Conservation (phyloP, 2,113 vertebrate species). For the Tenebrosternarchus preto region DNA sequence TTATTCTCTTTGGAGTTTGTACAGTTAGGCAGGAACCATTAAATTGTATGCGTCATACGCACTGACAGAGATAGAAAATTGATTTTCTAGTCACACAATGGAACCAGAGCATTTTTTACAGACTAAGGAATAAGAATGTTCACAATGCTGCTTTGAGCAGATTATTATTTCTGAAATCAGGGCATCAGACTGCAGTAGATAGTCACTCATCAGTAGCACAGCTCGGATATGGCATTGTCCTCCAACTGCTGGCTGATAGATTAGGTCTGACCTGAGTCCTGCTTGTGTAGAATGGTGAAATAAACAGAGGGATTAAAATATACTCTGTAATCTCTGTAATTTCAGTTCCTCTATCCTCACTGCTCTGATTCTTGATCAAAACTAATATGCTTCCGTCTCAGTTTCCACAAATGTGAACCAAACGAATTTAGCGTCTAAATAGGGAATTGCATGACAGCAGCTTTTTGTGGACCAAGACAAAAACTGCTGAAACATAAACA, state of each 20-base stretch:
- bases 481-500: neutral
- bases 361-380: neutral
- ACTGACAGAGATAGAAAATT: conserved; percentile 19
- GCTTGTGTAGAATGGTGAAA: neutral
- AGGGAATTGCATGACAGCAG: too few relatives aligned
- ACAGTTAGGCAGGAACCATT: neutral
- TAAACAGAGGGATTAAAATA: neutral
- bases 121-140: neutral
- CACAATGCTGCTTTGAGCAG: neutral
- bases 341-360: neutral
- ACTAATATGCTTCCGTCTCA: neutral
- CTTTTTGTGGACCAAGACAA: too few relatives aligned
- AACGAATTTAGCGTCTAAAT: neutral
- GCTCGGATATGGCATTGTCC: neutral
- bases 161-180: neutral
- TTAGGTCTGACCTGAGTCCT: neutral
- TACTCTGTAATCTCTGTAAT: neutral
- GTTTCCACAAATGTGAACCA: neutral
- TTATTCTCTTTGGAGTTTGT: neutral
- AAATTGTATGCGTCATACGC: neutral
- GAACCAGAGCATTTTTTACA: neutral
- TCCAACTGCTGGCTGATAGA: neutral
- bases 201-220: neutral
- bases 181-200: neutral
- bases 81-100: conserved; percentile 1